phyloP scores from a whole-genome alignment of 2,797 vertebrate genomes.

The Eidolon dupreanum region DNA sequence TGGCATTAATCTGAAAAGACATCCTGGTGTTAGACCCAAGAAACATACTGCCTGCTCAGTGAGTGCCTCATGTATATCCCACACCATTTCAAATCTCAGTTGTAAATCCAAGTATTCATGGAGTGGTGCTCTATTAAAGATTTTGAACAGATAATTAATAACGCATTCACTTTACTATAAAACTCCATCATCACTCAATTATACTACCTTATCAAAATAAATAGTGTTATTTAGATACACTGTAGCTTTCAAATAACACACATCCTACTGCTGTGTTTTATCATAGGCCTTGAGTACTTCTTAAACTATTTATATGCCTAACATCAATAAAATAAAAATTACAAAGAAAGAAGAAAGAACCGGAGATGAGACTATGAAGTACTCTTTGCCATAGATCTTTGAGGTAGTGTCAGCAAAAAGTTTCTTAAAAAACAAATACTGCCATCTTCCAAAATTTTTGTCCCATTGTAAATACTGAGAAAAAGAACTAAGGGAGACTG shows the following conservation, averaged over 20 bases:
- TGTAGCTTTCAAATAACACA: neutral
- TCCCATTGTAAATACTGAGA: neutral
- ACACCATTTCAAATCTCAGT: neutral
- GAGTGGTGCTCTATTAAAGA: neutral
- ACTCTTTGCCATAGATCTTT: neutral
- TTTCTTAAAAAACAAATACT: constrained; percentile 26
- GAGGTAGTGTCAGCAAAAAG: neutral
- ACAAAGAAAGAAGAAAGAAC: neutral
- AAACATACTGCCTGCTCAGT: neutral
- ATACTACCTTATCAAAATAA: neutral
- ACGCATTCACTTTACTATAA: constrained; percentile 4
- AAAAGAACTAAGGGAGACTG: neutral
- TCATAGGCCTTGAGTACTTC: neutral
- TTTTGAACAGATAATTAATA: constrained; percentile 25
- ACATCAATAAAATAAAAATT: neutral
- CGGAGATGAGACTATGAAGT: neutral
- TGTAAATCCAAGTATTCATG: neutral
- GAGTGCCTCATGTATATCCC: rapidly evolving
- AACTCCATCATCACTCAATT: neutral
- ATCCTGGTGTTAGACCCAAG: neutral
- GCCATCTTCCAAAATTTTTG: neutral
- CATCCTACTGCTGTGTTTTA: neutral
- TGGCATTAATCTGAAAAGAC: neutral
- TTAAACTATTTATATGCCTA: neutral
- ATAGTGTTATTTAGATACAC: neutral